Evolutionary conservation across 2,113 vertebrate genomes (phyloP).

Genomic region (Oreochromis aureus): DNA sequence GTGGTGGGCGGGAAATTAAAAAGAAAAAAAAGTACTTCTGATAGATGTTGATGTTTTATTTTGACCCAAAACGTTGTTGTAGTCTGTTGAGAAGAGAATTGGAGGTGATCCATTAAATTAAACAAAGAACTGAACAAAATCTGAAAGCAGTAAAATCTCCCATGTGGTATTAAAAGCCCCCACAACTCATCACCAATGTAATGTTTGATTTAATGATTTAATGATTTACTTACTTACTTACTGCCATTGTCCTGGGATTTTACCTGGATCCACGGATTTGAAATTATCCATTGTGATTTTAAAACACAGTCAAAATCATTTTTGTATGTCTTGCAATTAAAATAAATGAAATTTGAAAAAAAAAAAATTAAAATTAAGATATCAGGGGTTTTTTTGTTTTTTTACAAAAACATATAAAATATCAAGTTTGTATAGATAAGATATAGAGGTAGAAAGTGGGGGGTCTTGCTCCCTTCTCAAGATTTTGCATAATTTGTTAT

Average conservation of each 20-base stretch:
- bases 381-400: background rate
- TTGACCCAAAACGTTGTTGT: background rate
- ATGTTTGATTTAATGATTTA: background rate
- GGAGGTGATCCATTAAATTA: background rate
- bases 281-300: background rate
- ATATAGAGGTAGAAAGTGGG: background rate
- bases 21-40: background rate
- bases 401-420: background rate
- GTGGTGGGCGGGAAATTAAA: background rate
- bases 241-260: background rate
- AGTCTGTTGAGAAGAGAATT: background rate
- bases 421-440: background rate
- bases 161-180: background rate
- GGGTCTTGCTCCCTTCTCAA: background rate
- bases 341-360: background rate
- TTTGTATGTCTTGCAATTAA: background rate
- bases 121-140: background rate
- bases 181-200: background rate
- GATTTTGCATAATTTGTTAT: background rate
- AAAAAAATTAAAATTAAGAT: background rate
- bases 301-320: background rate
- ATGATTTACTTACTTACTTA: background rate
- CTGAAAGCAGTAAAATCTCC: background rate
- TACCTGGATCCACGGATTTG: background rate
- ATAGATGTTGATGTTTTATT: background rate